phyloP scores from a whole-genome alignment of 2,888 invertebrate species.

The Helleia helle region DNA sequence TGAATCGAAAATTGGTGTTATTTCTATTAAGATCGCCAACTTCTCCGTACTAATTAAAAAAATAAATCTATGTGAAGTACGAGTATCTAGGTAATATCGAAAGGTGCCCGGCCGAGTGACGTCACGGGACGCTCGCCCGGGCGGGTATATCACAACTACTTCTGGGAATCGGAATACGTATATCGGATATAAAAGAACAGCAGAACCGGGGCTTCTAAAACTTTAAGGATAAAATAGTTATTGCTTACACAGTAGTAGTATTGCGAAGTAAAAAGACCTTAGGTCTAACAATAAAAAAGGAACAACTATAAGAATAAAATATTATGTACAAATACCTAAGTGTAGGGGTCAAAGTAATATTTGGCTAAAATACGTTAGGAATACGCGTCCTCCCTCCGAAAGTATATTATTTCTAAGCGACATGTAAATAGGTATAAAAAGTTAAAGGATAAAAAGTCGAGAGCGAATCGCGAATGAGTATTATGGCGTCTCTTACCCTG shows the following conservation, averaged over 20 bases:
- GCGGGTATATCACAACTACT: neutral
- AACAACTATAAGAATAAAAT: constrained; percentile 65
- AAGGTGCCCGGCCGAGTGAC: neutral
- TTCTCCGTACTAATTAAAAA: no score
- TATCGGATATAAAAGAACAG: constrained; percentile 12
- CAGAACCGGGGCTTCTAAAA: constrained; percentile 20
- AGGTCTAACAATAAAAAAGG: constrained; percentile 59
- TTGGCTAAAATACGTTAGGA: constrained; percentile 70
- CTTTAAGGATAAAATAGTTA: constrained; percentile 44
- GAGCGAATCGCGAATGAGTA: constrained; percentile 61
- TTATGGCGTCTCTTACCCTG: no score
- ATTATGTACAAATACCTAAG: constrained; percentile 65
- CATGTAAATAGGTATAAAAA: constrained; percentile 35
- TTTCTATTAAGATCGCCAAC: no score
- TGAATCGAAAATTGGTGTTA: no score
- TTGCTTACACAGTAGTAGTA: constrained; percentile 64
- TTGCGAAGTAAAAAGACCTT: constrained; percentile 66
- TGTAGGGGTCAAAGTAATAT: constrained; percentile 60
- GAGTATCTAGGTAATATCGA: no score
- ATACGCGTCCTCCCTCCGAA: constrained; percentile 46
- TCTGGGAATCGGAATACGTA: neutral
- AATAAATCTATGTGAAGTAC: no score
- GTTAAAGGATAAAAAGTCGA: constrained; percentile 38
- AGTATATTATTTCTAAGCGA: constrained; percentile 37
- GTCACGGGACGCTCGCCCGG: neutral